Conservation (phyloP, 1,140 invertebrate species). For the Drosophila willistoni region DNA sequence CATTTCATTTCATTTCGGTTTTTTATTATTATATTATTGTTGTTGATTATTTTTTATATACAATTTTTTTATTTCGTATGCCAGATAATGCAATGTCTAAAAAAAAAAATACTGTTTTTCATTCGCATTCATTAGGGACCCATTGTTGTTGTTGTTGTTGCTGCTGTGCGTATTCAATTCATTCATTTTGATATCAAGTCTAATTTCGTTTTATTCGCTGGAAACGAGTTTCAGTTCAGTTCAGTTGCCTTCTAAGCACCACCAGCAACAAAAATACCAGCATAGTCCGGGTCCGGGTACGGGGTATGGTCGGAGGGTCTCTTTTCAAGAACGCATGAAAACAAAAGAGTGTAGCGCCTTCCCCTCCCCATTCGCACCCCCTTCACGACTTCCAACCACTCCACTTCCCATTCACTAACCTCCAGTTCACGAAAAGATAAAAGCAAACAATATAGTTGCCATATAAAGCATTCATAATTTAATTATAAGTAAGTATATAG, state of each 20-base stretch:
- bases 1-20: constrained; percentile 13
- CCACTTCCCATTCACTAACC: not conserved
- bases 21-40: constrained; percentile 55
- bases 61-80: constrained; percentile 30
- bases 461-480: constrained; percentile 81
- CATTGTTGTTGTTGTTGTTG: constrained; percentile 50
- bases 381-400: not conserved
- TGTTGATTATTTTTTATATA: constrained; percentile 17
- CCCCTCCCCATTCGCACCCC: not conserved
- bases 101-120: constrained; percentile 50
- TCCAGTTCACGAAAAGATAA: constrained; percentile 37
- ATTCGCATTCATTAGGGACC: constrained; percentile 67
- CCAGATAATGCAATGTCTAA: constrained; percentile 51
- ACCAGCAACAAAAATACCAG: not conserved
- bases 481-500: constrained; percentile 62
- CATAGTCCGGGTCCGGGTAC: constrained; percentile 24
- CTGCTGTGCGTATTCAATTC: constrained; percentile 57
- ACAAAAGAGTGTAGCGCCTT: constrained; percentile 48
- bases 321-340: constrained; percentile 57
- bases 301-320: not conserved
- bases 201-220: constrained; percentile 54
- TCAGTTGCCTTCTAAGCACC: constrained; percentile 28
- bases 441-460: constrained; percentile 71
- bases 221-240: constrained; percentile 55
- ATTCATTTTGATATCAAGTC: constrained; percentile 63